Base-by-base conservation (phyloP, 1,140 invertebrate species). In the Drosophila tsacasi region DNA sequence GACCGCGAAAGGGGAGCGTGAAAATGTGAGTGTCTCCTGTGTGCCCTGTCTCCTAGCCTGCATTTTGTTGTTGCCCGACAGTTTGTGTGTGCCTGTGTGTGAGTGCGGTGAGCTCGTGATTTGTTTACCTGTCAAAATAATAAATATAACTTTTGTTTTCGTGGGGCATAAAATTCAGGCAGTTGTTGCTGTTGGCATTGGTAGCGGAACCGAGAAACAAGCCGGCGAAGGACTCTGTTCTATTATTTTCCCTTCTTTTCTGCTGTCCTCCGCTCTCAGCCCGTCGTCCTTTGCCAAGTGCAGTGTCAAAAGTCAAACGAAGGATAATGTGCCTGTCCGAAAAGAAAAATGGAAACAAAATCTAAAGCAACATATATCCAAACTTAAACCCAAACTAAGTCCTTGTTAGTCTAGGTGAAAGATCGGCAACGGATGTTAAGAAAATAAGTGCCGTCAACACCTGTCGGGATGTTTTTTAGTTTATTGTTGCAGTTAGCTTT, bases 121-220 rank as follows among this genome's bases (percentile, higher is more conserved):
- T 90, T 90, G 85, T 90, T 90, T 90, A 90, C 86, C 71, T 91
- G 86, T 91, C 86, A 91, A 90, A 90, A 91, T 90, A 91, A 90
- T 91, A 90, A 90, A 90, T 91, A 90, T 86, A 89, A 90, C 74
- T 90, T 90, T 90, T 83, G 80, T 89, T 84, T 84, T 84, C 81
- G 79, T 83, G 83, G 76, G 81, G 74, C 81, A 89, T 89, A 83
- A 83, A 84, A 81, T 75, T 83, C 64, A 65, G 40, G 52, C 58
- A 60, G 81, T 81, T 79, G 83, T 86, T 85, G 83, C 75, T 76
- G 66, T 82, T 86, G 80, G 84, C 84, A 87, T 89, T 87, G 83
- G 76, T 49, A 49, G 67, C 50, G 37, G 57, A 61, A 35, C 32
- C 32, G 77, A 74, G 72, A 75, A 89, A 66, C 73, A 35, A 63